These are phyloP conservation scores for Epinephelus fuscoguttatus DNA, from an alignment of 2,113 vertebrate genomes.

Conservation along the genomic window DNA sequence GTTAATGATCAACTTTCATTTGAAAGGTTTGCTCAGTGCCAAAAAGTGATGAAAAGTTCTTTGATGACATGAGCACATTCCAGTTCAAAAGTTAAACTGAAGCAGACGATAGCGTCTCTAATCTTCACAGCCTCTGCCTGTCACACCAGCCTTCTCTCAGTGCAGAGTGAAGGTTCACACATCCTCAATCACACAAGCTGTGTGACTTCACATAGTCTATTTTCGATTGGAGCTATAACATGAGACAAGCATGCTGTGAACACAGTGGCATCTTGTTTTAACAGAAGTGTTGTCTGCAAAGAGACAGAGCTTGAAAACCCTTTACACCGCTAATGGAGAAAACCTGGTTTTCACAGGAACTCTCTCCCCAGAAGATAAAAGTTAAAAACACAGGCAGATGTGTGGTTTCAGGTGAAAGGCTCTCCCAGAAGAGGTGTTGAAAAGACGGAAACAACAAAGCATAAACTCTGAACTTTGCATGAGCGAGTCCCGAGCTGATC, in stretches of 20 bases:
- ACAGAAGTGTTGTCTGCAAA: background rate
- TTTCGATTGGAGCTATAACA: conserved; percentile 48
- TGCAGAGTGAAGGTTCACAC: conserved; percentile 52
- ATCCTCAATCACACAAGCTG: conserved; percentile 46
- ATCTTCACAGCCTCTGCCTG: conserved; percentile 44
- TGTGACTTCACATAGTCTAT: conserved; percentile 72
- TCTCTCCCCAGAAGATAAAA: background rate
- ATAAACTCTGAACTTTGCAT: conserved; percentile 5
- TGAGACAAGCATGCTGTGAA: conserved; percentile 35
- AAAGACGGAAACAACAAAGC: background rate
- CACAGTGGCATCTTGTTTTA: background rate
- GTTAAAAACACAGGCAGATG: conserved; percentile 17
- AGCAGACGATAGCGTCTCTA: conserved; percentile 1
- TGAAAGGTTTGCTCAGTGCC: conserved; percentile 4
- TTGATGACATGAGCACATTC: conserved; percentile 22
- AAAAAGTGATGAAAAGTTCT: conserved; percentile 9
- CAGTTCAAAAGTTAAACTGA: conserved; percentile 32
- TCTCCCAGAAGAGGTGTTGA: conserved; percentile 3
- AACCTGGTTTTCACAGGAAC: background rate
- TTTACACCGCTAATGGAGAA: background rate
- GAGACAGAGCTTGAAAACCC: background rate
- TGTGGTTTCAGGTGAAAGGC: conserved; percentile 23
- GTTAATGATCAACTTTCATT: background rate
- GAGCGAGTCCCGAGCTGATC: background rate
- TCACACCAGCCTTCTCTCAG: conserved; percentile 27